Evolutionary conservation across 2,113 vertebrate genomes (phyloP).

Genomic region (Chloropsis hardwickii): DNA sequence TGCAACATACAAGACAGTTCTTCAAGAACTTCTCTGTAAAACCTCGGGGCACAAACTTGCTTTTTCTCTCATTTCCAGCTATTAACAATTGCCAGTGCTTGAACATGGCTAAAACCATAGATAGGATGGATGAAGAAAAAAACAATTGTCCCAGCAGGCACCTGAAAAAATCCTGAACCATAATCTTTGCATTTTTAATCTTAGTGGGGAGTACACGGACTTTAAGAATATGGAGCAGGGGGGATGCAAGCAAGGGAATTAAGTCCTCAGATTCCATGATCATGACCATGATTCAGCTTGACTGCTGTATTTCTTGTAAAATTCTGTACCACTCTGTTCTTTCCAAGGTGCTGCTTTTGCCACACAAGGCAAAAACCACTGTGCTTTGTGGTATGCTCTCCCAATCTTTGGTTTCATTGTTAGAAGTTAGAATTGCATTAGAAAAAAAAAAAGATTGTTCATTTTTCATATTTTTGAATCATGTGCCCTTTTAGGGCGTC

Average conservation of each 20-base stretch:
- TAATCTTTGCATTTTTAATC: neutral
- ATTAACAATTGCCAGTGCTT: neutral
- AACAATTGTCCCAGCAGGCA: neutral
- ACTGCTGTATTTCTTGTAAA: neutral
- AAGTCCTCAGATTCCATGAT: neutral
- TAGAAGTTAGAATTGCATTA: neutral
- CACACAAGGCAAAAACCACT: neutral
- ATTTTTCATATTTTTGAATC: neutral
- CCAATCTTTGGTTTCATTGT: neutral
- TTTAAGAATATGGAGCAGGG: neutral
- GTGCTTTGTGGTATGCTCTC: neutral
- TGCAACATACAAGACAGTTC: neutral
- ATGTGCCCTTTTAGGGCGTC: neutral
- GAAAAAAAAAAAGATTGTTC: neutral
- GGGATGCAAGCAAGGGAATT: neutral
- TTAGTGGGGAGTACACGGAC: neutral
- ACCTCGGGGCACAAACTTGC: neutral
- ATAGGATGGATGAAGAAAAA: neutral
- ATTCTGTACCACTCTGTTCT: neutral
- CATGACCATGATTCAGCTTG: neutral
- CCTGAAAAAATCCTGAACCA: neutral
- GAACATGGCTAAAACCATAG: neutral
- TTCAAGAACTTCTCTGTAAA: neutral
- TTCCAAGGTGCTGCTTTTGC: neutral
- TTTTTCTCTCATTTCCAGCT: neutral